Evolutionary conservation across 1,140 invertebrate genomes (phyloP).

Genomic region (Rhopalosiphum maidis): DNA sequence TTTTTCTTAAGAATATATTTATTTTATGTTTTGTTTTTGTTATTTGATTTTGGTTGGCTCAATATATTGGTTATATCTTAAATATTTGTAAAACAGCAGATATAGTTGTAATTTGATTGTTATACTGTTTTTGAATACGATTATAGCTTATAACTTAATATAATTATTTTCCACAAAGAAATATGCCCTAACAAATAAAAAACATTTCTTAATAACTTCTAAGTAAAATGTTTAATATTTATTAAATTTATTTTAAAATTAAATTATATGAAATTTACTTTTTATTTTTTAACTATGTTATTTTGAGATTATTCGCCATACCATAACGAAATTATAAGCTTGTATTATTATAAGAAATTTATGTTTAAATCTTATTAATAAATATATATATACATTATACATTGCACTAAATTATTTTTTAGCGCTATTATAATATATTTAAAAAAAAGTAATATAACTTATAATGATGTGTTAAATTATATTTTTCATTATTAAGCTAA

Average conservation of each 20-base stretch:
- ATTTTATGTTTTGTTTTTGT: no score
- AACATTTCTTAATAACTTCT: not conserved
- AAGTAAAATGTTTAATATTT: no score
- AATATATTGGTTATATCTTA: no score
- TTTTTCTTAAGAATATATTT: no score
- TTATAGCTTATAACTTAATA: no score
- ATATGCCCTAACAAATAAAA: not conserved
- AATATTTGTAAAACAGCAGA: no score
- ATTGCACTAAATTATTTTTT: not conserved
- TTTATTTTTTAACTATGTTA: not conserved
- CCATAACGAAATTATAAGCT: not conserved
- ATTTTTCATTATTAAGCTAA: not conserved
- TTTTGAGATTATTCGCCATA: not conserved
- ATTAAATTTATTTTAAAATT: not conserved
- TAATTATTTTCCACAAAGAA: no score
- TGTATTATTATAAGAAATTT: not conserved
- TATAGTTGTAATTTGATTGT: no score
- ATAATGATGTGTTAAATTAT: not conserved
- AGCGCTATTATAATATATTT: not conserved
- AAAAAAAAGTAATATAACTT: not conserved
- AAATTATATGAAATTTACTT: no score
- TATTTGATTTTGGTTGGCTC: no score
- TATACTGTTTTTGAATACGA: no score
- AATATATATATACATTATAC: not conserved
- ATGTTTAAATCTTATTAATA: not conserved